A percentile compares a stretch with the other conserved stretches of the same genome.
phyloP scores from a whole-genome alignment of 1,140 invertebrate genomes.

The Drosophila cardini region DNA sequence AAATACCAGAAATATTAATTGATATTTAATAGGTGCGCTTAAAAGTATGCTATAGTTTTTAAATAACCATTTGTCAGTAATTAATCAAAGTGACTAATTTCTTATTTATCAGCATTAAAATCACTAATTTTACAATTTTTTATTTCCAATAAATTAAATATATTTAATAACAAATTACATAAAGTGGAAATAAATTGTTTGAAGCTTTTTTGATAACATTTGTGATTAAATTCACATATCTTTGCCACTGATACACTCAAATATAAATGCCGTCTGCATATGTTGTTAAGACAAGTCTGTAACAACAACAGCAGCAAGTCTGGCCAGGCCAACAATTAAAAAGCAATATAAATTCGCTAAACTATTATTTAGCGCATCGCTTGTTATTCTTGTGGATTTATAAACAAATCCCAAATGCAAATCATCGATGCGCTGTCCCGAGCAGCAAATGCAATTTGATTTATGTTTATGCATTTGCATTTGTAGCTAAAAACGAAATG shows the following conservation, averaged over 20 bases:
- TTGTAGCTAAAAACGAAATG: slow-evolving; percentile 45
- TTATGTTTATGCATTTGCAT: slow-evolving; percentile 63
- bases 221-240: slow-evolving; percentile 50
- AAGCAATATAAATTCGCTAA: slow-evolving; percentile 65
- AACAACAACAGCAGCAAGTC: not conserved
- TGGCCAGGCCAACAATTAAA: slow-evolving; percentile 62
- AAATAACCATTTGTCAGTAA: no score
- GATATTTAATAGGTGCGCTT: no score
- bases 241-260: slow-evolving; percentile 52
- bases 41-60: no score
- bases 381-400: slow-evolving; percentile 67
- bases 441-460: slow-evolving; percentile 69
- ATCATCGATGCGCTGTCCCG: slow-evolving; percentile 53
- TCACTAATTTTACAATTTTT: no score
- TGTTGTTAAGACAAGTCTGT: not conserved
- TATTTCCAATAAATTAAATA: no score
- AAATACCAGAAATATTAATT: no score
- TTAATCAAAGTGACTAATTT: no score
- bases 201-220: slow-evolving; percentile 34
- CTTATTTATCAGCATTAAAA: no score
- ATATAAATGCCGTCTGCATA: slow-evolving; percentile 20
- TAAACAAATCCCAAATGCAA: slow-evolving; percentile 77
- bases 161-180: not conserved
- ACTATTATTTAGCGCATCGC: slow-evolving; percentile 66
- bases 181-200: slow-evolving; percentile 1